phyloP scores from a whole-genome alignment of 1,140 invertebrate genomes.

The Drosophila chauvacae region DNA sequence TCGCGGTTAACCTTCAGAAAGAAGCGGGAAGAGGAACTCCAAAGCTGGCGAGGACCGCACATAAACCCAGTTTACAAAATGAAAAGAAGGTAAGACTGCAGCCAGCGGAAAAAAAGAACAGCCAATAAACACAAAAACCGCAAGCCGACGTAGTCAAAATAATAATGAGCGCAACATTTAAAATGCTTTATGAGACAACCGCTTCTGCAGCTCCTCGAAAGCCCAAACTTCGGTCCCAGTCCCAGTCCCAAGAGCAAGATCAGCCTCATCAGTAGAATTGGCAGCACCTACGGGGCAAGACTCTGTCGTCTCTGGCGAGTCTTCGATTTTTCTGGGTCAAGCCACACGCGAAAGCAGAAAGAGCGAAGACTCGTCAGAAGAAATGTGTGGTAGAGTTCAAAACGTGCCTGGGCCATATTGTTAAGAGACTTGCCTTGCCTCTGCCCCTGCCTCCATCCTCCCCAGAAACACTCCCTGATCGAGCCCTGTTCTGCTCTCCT shows the following conservation, averaged over 20 bases:
- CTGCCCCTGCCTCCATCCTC: constrained; percentile 2
- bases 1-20: constrained; percentile 46
- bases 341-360: constrained; percentile 52
- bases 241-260: neutral
- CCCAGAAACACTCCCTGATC: constrained; percentile 8
- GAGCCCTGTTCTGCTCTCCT: constrained; percentile 22
- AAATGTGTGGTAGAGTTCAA: constrained; percentile 65
- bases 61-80: constrained; percentile 64
- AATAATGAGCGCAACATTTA: constrained; percentile 79
- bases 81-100: constrained; percentile 36
- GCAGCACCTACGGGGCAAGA: constrained; percentile 21
- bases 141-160: constrained; percentile 74
- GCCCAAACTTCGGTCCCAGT: constrained; percentile 12
- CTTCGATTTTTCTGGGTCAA: constrained; percentile 76
- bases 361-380: constrained; percentile 12
- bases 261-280: constrained; percentile 40
- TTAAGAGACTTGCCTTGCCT: constrained; percentile 60
- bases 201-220: constrained; percentile 41
- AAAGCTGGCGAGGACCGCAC: constrained; percentile 65
- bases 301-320: constrained; percentile 27
- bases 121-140: constrained; percentile 75
- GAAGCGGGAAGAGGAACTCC: constrained; percentile 1
- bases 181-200: constrained; percentile 70
- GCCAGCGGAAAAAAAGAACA: constrained; percentile 2
- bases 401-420: constrained; percentile 69